Evolutionary conservation across 2,797 vertebrate genomes (phyloP), one percentile per base, ranked within the genome.

Genomic region (Falco concolor): DNA sequence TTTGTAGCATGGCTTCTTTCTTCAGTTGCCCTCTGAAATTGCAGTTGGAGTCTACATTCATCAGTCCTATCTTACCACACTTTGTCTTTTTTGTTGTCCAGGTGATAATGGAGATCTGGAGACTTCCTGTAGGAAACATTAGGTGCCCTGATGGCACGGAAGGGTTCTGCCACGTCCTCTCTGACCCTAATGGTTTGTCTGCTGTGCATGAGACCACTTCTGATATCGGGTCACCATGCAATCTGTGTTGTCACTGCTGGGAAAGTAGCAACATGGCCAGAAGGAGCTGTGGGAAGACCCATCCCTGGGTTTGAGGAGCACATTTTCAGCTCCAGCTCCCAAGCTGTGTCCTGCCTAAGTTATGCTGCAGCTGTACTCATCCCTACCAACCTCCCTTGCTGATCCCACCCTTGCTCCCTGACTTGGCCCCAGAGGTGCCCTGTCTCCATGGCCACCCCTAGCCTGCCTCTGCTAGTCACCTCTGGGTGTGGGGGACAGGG

Each of bases 291-390:
- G 3, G 67, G 23, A 85, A 52, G 40, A 80, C 23, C 42, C 59
- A 30, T 45, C 23, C 21, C 7, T 0, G 0, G 27, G 8, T 11
- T 60, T 64, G 53, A 17, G 65, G 21, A 12, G 10, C 7, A 3
- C 27, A 10, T 64, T 75, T 75, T 87, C 77, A 72, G 36, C 69
- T 64, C 40, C 44, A 81, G 65, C 15, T 10, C 57, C 81, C 1
- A 0, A 32, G 24, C 13, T 22, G 25, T 17, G 30, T 82, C 34
- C 47, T 74, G 34, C 21, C 12, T 45, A 44, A 56, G 28, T 24
- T 61, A 12, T 16, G 19, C 10, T 63, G 36, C 24, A 74, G 76
- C 24, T 59, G 7, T 45, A 32, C 24, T 17, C 4, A 6, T 16
- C 44, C 34, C 27, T 28, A 1, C 10, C 44, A 32, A 36, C 32